Base-by-base conservation (phyloP, 1,140 invertebrate genomes). In the Cydia pomonella region DNA sequence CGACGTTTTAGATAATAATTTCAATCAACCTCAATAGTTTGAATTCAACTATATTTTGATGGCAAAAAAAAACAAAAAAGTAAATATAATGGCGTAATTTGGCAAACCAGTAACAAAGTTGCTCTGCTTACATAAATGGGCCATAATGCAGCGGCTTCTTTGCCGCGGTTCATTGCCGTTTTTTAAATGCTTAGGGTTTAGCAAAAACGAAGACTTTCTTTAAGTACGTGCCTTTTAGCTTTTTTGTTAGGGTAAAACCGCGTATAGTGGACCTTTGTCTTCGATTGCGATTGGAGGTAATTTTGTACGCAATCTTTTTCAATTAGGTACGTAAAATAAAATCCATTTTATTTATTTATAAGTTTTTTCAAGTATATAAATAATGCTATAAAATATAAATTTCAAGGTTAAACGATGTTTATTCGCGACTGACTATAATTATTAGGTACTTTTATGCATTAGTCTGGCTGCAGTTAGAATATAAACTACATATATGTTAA, bases 241-340 rank as follows among this genome's bases (percentile, higher is more conserved):
- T 59, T 59, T 59, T 59, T 59, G 53, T 59, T 59, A 59, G 53
- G 53, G 53, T 59, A 59, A 59, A 59, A 59, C 53, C 53, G 53
- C 53, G 53, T 23, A 10, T 59, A n/a, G 21, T n/a, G 53, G 53
- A 59, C 53, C 53, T 59, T 53, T 53, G 50, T 18, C 6, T 47
- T 50, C 47, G 47, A 59, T 59, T 59, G 21, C 53, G 21, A 59
- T 59, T 23, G 9, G 53, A 50, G 47, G 16, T 53, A 18, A 53
- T 53, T 53, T 53, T 53, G n/a, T 7, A 53, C 3, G 50, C 18
- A 23, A 23, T 59, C 18, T 21, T 59, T 23, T 59, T 59, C 53
- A 59, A 59, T 59, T 21, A 44, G 1, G 41, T 44, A 53, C 41
- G 41, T 13, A 18, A 53, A 21, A 18, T 53, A 6, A 53, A 7